phyloP scores from a whole-genome alignment of 2,888 invertebrate genomes.

The Euplexia lucipara region DNA sequence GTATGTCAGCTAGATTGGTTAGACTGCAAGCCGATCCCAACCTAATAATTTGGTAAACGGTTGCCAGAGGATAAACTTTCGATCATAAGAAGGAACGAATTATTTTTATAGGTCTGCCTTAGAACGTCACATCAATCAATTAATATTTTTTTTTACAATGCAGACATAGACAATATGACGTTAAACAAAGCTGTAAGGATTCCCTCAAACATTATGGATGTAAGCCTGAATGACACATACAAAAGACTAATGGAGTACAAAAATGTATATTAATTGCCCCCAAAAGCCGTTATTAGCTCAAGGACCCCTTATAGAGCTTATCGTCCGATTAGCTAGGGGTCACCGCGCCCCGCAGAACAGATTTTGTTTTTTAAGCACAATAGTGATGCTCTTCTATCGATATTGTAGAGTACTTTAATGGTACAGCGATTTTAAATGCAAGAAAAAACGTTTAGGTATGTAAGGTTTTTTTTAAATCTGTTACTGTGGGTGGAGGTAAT shows the following conservation, averaged over 20 bases:
- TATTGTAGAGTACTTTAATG: not conserved
- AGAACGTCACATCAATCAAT: not conserved
- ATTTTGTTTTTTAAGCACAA: slow-evolving; percentile 47
- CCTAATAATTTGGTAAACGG: too few species aligned
- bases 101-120: too few species aligned
- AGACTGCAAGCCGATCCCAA: too few species aligned
- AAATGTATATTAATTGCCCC: slow-evolving; percentile 50
- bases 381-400: slow-evolving; percentile 45
- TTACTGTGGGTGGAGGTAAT: too few species aligned
- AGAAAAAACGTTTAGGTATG: too few species aligned
- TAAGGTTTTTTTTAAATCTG: not conserved
- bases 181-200: not conserved
- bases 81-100: too few species aligned
- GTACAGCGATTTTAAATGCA: not conserved
- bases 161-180: not conserved
- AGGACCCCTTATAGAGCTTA: slow-evolving; percentile 50
- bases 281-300: slow-evolving; percentile 52
- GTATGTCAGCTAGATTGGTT: too few species aligned
- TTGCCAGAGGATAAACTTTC: too few species aligned
- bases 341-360: slow-evolving; percentile 44
- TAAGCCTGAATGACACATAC: slow-evolving; percentile 55
- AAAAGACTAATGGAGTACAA: slow-evolving; percentile 47
- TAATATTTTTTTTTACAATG: not conserved
- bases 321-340: slow-evolving; percentile 59
- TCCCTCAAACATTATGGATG: not conserved